Evolutionary conservation across 2,797 vertebrate species (phyloP).

Genomic region (Hippopotamyrus pictus): DNA sequence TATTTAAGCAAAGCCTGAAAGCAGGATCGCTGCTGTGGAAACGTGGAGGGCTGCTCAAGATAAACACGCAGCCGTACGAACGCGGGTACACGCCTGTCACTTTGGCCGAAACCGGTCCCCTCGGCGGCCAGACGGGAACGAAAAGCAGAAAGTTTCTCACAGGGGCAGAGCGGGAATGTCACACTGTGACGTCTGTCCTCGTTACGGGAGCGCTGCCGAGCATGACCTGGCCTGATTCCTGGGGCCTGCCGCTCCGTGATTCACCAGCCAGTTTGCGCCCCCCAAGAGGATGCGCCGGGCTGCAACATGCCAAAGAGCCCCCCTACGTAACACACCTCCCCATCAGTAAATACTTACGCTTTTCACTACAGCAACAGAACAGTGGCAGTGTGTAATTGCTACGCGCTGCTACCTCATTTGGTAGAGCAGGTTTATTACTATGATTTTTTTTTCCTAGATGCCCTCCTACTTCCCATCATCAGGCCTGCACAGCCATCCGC

Average conservation of each 20-base stretch:
- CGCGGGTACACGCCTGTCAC: neutral
- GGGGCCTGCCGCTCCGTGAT: constrained; percentile 30
- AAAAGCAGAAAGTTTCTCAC: constrained; percentile 52
- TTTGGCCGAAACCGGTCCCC: neutral
- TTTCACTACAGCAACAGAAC: neutral
- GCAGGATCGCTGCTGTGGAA: neutral
- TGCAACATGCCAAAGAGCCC: constrained; percentile 42
- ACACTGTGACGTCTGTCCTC: constrained; percentile 60
- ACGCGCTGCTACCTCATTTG: constrained; percentile 27
- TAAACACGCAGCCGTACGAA: neutral
- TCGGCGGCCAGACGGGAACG: neutral
- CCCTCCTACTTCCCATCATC: constrained; percentile 10
- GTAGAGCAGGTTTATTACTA: neutral
- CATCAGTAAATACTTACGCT: constrained; percentile 53
- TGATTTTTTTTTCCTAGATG: neutral
- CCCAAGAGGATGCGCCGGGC: constrained; percentile 39
- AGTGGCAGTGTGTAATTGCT: constrained; percentile 28
- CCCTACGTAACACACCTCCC: constrained; percentile 54
- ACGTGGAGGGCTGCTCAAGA: neutral
- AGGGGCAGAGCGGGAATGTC: neutral
- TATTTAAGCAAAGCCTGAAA: neutral
- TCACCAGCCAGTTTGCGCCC: constrained; percentile 36
- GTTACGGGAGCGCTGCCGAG: constrained; percentile 55
- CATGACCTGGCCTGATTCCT: constrained; percentile 58
- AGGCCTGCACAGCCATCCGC: neutral